Evolutionary conservation across 2,797 vertebrate genomes (phyloP).

Genomic region (Propithecus deckenii): DNA sequence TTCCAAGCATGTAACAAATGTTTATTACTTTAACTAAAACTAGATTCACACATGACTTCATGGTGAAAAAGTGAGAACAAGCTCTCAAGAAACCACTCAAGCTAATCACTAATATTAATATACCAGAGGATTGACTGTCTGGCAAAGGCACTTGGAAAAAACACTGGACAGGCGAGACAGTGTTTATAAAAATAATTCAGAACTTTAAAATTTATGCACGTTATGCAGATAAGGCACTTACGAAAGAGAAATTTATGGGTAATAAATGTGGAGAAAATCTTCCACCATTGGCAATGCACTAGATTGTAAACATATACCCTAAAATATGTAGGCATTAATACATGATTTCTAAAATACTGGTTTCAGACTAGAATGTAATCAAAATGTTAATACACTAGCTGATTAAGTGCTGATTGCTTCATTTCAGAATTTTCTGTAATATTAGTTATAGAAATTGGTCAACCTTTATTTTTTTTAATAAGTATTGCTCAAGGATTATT

Average conservation of each 20-base stretch:
- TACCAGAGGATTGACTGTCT: conserved; percentile 46
- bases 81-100: conserved; percentile 75
- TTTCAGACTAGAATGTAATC: background rate
- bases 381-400: background rate
- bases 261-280: background rate
- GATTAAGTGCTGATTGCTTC: background rate
- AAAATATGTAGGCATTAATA: background rate
- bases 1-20: conserved; percentile 81
- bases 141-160: conserved; percentile 19
- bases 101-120: conserved; percentile 80
- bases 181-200: conserved; percentile 55
- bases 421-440: conserved; percentile 14
- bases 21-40: conserved; percentile 81
- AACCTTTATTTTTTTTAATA: background rate
- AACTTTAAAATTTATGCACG: background rate
- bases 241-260: background rate
- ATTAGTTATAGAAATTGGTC: background rate
- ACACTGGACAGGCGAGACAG: background rate
- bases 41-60: conserved; percentile 81
- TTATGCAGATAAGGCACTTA: conserved; percentile 50
- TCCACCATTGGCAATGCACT: background rate
- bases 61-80: conserved; percentile 76
- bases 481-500: background rate
- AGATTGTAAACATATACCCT: conserved; percentile 41
- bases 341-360: background rate